Percentiles rank a stretch among this genome's conserved stretches.
These are phyloP conservation scores for Ctenopoma kingsleyae DNA, from an alignment of 2,797 vertebrate species.

Conservation along the genomic window DNA sequence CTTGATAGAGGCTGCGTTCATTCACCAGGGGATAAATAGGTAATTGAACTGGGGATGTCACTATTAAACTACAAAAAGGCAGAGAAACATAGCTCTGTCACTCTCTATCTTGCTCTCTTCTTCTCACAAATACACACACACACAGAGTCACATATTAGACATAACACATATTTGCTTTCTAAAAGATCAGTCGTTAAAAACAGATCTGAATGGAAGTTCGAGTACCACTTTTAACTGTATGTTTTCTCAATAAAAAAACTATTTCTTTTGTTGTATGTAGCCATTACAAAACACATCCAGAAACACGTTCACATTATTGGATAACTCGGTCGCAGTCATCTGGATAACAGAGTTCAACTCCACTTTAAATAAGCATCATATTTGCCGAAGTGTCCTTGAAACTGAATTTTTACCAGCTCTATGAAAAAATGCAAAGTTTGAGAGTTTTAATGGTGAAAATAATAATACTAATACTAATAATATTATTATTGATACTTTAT, in stretches of 20 bases:
- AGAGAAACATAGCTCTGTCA: conserved; percentile 28
- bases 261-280: neutral
- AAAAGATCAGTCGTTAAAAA: conserved; percentile 7
- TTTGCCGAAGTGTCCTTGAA: conserved; percentile 22
- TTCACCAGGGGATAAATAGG: conserved; percentile 65
- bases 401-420: neutral
- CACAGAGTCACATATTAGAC: conserved; percentile 12
- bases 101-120: conserved; percentile 12
- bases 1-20: conserved; percentile 51
- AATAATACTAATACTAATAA: no score
- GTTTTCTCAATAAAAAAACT: neutral
- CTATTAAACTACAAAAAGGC: conserved; percentile 58
- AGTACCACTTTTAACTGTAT: neutral
- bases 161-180: conserved; percentile 11
- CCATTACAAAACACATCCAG: neutral
- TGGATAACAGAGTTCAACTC: conserved; percentile 11
- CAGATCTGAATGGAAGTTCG: neutral
- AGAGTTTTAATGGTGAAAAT: neutral
- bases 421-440: neutral
- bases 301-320: conserved; percentile 1
- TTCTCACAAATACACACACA: neutral
- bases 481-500: no score
- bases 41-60: conserved; percentile 62
- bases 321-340: conserved; percentile 5
- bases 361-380: neutral